Percentiles rank a stretch among this genome's conserved stretches.
phyloP scores from a whole-genome alignment of 1,140 invertebrate species.

The Lordiphosa collinella region DNA sequence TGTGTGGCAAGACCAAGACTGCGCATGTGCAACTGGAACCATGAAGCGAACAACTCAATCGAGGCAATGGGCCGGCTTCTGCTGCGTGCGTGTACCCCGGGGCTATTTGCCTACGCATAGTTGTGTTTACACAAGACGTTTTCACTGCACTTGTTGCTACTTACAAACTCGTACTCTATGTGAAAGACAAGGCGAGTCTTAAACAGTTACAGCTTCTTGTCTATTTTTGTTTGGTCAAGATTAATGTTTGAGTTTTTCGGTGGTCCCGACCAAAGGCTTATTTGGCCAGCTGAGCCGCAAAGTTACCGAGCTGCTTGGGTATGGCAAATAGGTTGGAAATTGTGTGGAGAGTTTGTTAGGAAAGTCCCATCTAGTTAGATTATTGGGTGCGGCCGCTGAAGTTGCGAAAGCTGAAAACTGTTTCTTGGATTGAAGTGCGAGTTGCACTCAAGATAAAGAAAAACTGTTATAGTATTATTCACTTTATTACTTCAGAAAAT shows the following conservation, averaged over 20 bases:
- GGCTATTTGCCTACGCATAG: slow-evolving; percentile 39
- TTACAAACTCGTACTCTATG: slow-evolving; percentile 7
- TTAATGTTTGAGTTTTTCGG: slow-evolving; percentile 18
- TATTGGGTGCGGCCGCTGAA: too few species aligned
- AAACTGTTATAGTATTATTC: too few species aligned
- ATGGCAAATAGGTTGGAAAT: too few species aligned
- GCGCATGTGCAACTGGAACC: slow-evolving; percentile 51
- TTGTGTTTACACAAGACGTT: slow-evolving; percentile 51
- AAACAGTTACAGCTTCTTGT: slow-evolving; percentile 67
- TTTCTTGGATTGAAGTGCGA: too few species aligned
- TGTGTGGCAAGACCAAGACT: slow-evolving; percentile 20
- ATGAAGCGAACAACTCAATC: slow-evolving; percentile 48
- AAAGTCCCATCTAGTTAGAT: too few species aligned
- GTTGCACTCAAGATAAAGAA: too few species aligned
- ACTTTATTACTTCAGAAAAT: too few species aligned
- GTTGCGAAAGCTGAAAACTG: too few species aligned
- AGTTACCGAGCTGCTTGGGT: too few species aligned
- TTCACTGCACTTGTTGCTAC: slow-evolving; percentile 45
- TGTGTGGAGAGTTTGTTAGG: too few species aligned
- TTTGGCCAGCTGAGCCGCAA: slow-evolving; percentile 24
- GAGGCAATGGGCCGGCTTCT: slow-evolving; percentile 7
- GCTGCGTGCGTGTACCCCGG: slow-evolving; percentile 1
- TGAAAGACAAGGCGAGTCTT: slow-evolving; percentile 3
- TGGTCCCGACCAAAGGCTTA: slow-evolving; percentile 2
- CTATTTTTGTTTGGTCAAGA: slow-evolving; percentile 64